Evolutionary conservation across 2,888 invertebrate genomes (phyloP).

Genomic region (Pardosa pseudoannulata): DNA sequence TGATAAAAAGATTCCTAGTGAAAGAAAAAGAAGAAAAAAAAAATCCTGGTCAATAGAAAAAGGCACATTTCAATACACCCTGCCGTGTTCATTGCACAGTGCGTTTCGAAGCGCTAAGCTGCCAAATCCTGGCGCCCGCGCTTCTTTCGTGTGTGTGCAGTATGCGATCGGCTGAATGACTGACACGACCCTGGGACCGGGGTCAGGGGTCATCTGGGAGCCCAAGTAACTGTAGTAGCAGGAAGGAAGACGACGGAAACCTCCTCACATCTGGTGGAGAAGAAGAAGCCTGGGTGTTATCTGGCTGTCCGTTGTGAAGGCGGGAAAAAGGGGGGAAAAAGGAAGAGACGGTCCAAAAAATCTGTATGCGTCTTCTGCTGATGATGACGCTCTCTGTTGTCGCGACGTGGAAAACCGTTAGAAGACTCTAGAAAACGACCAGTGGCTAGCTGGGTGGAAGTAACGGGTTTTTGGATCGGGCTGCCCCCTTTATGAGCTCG

Average conservation of each 20-base stretch:
- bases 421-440: not conserved
- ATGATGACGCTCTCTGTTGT: constrained; percentile 30
- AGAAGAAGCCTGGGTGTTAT: constrained; percentile 16
- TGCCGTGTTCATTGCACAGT: too few relatives aligned
- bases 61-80: too few relatives aligned
- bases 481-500: not conserved
- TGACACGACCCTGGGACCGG: constrained; percentile 65
- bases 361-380: constrained; percentile 49
- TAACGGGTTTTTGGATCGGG: not conserved
- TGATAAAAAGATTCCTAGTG: too few relatives aligned
- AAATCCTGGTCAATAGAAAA: too few relatives aligned
- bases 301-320: constrained; percentile 45
- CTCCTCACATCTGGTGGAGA: constrained; percentile 56
- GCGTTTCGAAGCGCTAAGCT: constrained; percentile 24
- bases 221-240: constrained; percentile 38
- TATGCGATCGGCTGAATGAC: constrained; percentile 36
- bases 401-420: not conserved
- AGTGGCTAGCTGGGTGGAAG: not conserved
- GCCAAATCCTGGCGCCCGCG: constrained; percentile 43
- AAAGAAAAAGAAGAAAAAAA: too few relatives aligned
- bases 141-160: not conserved
- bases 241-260: constrained; percentile 36
- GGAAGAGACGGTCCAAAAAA: constrained; percentile 42
- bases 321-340: constrained; percentile 18
- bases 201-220: constrained; percentile 66